Base-by-base conservation (phyloP, 2,797 vertebrate species). In the Falco columbarius region DNA sequence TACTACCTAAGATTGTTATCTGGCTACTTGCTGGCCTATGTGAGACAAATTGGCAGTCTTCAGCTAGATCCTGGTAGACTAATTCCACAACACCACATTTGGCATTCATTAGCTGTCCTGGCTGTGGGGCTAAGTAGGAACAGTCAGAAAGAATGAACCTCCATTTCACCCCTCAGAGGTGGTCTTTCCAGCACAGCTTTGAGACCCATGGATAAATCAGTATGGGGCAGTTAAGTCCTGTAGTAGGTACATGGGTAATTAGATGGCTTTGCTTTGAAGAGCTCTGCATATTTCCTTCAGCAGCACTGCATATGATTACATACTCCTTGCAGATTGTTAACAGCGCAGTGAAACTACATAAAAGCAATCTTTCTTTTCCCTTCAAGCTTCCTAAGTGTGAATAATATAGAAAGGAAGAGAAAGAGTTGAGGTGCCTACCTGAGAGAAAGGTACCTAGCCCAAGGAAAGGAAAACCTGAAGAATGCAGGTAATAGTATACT, bases 81-180 rank as follows among this genome's bases (percentile, higher is more conserved):
- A 95, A 97, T 96, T 97, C 88, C 91, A 95, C 91, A 95, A 79
- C 96, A 96, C 84, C 62, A 90, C 94, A 96, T 98, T 97, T 97
- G 97, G 96, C 90, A 95, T 96, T 96, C 93, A 97, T 97, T 97
- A 97, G 74, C 75, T 93, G 71, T 88, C 91, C 79, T 93, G 89
- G 91, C 90, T 91, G 82, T 94, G 97, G 87, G 85, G 63, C 89
- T 93, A 83, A 93, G 70, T 40, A 75, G 42, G 80, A 95, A 93
- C 59, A 86, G 75, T 87, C 88, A 79, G 65, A 65, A 90, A 95
- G 49, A 54, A 82, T 87, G 95, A 84, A 92, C 82, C 91, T 94
- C 56, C 47, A 83, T 95, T 95, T 97, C 94, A 96, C 90, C 94
- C 87, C 86, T 97, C 95, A 84, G 70, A 93, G 94, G 95, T 97